Conservation (phyloP, 1,140 invertebrate species). For the Pseudomyrmex gracilis region DNA sequence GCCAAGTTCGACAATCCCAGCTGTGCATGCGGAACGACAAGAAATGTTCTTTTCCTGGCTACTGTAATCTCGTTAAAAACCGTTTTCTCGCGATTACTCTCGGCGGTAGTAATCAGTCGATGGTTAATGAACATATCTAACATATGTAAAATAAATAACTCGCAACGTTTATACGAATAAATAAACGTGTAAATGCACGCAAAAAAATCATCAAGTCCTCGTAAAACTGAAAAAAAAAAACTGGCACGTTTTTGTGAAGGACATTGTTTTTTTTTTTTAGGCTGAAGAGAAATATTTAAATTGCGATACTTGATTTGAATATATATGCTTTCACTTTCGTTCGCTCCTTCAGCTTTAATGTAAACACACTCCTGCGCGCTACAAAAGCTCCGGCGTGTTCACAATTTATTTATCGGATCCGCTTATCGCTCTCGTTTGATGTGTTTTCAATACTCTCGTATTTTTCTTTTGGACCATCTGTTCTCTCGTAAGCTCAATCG, state of each 20-base stretch:
- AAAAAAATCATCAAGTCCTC: no score
- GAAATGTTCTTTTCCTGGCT: constrained; percentile 12
- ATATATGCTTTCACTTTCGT: constrained; percentile 50
- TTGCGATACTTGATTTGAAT: neutral
- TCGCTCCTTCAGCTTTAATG: neutral
- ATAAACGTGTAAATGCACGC: no score
- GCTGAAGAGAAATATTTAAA: neutral
- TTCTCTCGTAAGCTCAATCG: neutral
- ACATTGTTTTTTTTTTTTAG: no score
- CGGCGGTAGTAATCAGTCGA: neutral
- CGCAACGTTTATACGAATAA: no score
- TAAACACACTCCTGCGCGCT: neutral
- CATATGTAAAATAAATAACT: no score
- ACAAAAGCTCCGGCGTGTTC: neutral
- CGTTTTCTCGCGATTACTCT: neutral
- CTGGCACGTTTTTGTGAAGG: no score
- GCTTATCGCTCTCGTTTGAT: constrained; percentile 4
- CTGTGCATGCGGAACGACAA: constrained; percentile 27
- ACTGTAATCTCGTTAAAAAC: constrained; percentile 50
- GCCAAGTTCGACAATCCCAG: constrained; percentile 46
- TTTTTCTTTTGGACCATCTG: neutral
- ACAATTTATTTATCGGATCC: constrained; percentile 21
- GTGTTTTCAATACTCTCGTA: neutral
- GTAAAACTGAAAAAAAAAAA: no score
- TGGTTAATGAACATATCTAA: no score